These are phyloP conservation scores for rat (Rattus norvegicus) DNA, from an alignment of 2,113 vertebrate genomes.

Conservation along the genomic window DNA sequence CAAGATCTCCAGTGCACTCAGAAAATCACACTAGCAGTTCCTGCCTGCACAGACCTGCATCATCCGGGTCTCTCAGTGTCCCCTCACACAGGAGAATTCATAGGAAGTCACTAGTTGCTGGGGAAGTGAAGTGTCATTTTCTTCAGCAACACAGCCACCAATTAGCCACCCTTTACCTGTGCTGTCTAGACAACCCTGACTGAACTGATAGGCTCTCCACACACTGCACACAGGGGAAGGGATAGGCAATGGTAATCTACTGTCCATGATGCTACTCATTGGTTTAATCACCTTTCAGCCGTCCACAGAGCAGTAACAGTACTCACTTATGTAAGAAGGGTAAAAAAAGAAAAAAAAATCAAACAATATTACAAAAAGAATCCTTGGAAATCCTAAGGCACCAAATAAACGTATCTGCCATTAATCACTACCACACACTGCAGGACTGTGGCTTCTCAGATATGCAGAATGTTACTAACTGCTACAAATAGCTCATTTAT, in stretches of 20 bases:
- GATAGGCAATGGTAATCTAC: neutral
- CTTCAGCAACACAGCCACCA: neutral
- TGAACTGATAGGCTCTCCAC: neutral
- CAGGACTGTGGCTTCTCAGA: neutral
- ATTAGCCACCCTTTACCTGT: neutral
- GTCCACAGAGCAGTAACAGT: constrained; percentile 2
- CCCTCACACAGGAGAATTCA: neutral
- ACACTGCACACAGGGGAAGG: neutral
- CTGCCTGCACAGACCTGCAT: neutral
- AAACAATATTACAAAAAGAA: constrained; percentile 48
- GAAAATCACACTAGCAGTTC: neutral
- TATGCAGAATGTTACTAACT: neutral
- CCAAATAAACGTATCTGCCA: constrained; percentile 28
- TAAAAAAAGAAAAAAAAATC: constrained; percentile 13
- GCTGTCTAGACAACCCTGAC: neutral
- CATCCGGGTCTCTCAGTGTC: neutral
- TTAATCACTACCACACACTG: constrained; percentile 24
- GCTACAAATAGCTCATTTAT: neutral
- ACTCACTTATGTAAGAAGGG: neutral
- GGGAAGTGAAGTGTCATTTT: neutral
- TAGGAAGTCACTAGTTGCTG: neutral
- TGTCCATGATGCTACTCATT: neutral
- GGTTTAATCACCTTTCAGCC: neutral
- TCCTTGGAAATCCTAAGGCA: neutral
- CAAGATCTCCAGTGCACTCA: neutral